Evolutionary conservation across 2,888 invertebrate species (phyloP).

Genomic region (Cephus rjabovi): DNA sequence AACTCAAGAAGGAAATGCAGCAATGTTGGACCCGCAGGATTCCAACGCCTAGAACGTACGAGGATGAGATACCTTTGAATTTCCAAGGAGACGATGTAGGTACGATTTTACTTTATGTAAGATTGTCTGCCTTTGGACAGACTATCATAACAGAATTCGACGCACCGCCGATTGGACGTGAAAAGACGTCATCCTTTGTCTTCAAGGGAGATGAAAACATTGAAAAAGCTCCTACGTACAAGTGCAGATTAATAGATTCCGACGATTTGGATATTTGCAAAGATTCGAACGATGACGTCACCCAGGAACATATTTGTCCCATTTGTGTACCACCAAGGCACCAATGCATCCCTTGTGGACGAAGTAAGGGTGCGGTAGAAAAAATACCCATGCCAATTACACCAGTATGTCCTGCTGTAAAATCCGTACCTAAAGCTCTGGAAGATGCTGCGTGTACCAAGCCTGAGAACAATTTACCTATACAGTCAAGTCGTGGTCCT

Average conservation of each 20-base stretch:
- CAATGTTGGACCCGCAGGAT: slow-evolving; percentile 41
- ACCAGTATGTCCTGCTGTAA: neutral
- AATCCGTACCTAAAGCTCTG: neutral
- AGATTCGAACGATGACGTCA: slow-evolving; percentile 27
- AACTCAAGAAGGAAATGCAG: slow-evolving; percentile 69
- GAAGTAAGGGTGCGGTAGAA: slow-evolving; percentile 22
- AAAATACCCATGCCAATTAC: neutral
- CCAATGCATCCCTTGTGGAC: slow-evolving; percentile 40
- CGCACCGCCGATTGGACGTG: slow-evolving; percentile 25
- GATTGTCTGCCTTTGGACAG: slow-evolving; percentile 77
- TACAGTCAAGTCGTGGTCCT: slow-evolving; percentile 47
- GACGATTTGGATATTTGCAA: slow-evolving; percentile 29
- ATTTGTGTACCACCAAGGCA: slow-evolving; percentile 31
- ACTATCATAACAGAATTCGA: slow-evolving; percentile 73
- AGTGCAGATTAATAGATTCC: slow-evolving; percentile 45
- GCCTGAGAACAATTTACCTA: slow-evolving; percentile 9
- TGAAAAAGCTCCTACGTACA: slow-evolving; percentile 38
- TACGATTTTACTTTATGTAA: slow-evolving; percentile 71
- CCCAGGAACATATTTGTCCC: slow-evolving; percentile 20
- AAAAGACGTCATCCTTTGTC: slow-evolving; percentile 37
- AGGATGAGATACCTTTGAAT: slow-evolving; percentile 71
- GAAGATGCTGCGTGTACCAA: neutral
- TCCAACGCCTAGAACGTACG: slow-evolving; percentile 68
- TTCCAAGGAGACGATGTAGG: slow-evolving; percentile 68
- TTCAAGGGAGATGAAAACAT: slow-evolving; percentile 42